phyloP scores from a whole-genome alignment of 2,797 vertebrate genomes.

The Australoheros facetus region DNA sequence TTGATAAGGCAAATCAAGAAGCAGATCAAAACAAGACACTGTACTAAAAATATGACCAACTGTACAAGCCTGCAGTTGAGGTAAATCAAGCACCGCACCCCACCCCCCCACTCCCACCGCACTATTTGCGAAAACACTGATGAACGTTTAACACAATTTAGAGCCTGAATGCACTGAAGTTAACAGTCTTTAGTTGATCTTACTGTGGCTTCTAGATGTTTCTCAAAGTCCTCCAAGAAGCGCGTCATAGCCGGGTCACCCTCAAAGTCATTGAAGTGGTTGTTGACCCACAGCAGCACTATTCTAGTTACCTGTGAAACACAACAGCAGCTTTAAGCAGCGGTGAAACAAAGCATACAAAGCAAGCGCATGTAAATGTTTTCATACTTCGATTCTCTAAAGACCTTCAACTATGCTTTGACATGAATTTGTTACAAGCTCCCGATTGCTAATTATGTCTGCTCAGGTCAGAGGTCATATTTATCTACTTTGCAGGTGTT shows the following conservation, averaged over 20 bases:
- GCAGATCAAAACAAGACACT: neutral
- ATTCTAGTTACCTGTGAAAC: conserved; percentile 90
- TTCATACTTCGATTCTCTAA: neutral
- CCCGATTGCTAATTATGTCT: neutral
- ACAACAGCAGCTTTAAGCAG: conserved; percentile 25
- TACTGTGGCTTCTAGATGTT: conserved; percentile 89
- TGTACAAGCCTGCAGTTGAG: neutral
- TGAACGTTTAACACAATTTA: neutral
- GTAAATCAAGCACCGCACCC: neutral
- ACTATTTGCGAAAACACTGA: neutral
- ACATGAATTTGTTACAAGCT: neutral
- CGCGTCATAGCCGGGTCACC: conserved; percentile 94
- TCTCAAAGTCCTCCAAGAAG: conserved; percentile 96
- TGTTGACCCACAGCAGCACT: conserved; percentile 97
- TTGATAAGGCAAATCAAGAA: neutral
- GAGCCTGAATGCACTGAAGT: neutral
- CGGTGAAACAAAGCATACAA: neutral
- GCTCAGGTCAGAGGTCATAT: conserved; percentile 12
- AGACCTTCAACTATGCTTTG: neutral
- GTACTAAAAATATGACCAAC: neutral
- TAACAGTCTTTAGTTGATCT: conserved; percentile 30
- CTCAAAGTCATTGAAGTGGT: conserved; percentile 99
- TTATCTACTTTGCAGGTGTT: neutral
- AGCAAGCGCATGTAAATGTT: neutral
- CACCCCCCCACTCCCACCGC: too few relatives aligned